Percentiles rank a stretch among this genome's conserved stretches.
phyloP scores from a whole-genome alignment of 2,888 invertebrate species.

The Lycia hirtaria region DNA sequence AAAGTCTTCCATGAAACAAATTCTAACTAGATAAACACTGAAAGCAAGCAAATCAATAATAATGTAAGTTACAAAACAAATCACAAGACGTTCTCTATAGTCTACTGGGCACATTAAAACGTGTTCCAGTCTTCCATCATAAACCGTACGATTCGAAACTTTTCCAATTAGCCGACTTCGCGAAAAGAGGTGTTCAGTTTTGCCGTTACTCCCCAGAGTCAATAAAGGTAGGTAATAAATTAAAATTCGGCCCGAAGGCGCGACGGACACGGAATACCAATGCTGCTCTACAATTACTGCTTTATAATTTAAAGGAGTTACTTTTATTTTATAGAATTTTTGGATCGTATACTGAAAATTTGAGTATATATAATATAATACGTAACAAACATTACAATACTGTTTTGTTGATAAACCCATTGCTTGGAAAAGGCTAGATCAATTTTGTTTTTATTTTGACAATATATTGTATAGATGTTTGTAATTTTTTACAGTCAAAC shows the following conservation, averaged over 20 bases:
- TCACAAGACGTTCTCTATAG: conserved; percentile 5
- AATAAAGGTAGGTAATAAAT: conserved; percentile 48
- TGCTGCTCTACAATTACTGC: conserved; percentile 6
- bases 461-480: too few species aligned
- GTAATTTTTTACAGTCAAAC: too few species aligned
- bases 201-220: conserved; percentile 44
- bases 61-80: background rate
- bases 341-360: too few species aligned
- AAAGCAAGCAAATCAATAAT: too few species aligned
- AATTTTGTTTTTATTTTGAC: too few species aligned
- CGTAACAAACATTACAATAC: too few species aligned
- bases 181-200: conserved; percentile 49
- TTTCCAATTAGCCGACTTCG: conserved; percentile 52
- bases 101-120: conserved; percentile 8
- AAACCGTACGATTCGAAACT: conserved; percentile 41
- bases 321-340: conserved; percentile 1
- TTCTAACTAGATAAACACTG: too few species aligned
- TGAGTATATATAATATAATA: too few species aligned
- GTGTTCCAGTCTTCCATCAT: conserved; percentile 15
- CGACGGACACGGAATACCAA: conserved; percentile 8
- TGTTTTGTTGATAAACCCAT: too few species aligned
- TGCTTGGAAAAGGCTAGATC: too few species aligned
- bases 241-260: conserved; percentile 44
- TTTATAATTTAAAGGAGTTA: conserved; percentile 10
- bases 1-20: too few species aligned